These are phyloP conservation scores for sheep (Ovis aries) DNA, from an alignment of 2,113 vertebrate genomes.

Conservation along the genomic window ARS-UI_Ramb_v3.0 NC_056080.1:133968001-133968500, in stretches of 20 bases:
- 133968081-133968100: background rate
- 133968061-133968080: background rate
- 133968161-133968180: constrained; percentile 11
- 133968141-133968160: background rate
- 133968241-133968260: background rate
- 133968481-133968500: background rate
- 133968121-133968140: background rate
- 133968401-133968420: background rate
- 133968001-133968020: constrained; percentile 19
- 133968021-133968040: background rate
- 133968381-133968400: background rate
- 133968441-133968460: background rate
- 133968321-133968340: background rate
- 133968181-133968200: constrained; percentile 1
- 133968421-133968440: background rate
- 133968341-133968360: background rate
- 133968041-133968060: background rate
- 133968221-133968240: background rate
- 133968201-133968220: background rate
- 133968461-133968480: background rate
- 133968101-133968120: background rate
- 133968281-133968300: background rate
- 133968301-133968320: background rate
- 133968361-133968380: background rate
- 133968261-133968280: background rate